Evolutionary conservation across 2,888 invertebrate species (phyloP).

Genomic region (Leptura quadrifasciata): DNA sequence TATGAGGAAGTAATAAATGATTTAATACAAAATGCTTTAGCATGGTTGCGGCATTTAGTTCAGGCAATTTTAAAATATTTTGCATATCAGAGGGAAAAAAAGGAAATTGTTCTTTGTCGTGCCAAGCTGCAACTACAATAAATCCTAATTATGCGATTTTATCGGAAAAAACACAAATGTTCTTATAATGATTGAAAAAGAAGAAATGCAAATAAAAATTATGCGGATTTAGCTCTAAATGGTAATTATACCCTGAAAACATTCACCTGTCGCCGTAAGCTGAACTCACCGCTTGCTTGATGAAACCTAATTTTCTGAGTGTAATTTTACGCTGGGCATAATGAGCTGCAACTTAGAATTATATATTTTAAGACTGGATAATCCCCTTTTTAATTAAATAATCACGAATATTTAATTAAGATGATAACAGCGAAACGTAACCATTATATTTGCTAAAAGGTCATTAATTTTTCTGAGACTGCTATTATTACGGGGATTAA

Average conservation of each 20-base stretch:
- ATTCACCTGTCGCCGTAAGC: slow-evolving; percentile 28
- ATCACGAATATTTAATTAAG: slow-evolving; percentile 33
- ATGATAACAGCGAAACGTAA: slow-evolving; percentile 20
- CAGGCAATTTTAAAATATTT: neutral
- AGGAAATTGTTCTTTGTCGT: slow-evolving; percentile 27
- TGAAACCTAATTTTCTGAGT: slow-evolving; percentile 27
- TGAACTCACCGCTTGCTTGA: slow-evolving; percentile 16
- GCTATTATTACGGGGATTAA: slow-evolving; percentile 32
- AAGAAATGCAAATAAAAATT: neutral
- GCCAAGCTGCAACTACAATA: slow-evolving; percentile 20
- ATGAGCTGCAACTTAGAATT: slow-evolving; percentile 28
- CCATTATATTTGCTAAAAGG: slow-evolving; percentile 22
- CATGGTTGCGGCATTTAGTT: neutral
- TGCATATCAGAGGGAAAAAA: neutral
- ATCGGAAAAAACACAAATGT: slow-evolving; percentile 26
- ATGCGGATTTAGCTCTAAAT: slow-evolving; percentile 4
- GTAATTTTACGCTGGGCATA: slow-evolving; percentile 22
- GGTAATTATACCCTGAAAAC: slow-evolving; percentile 14
- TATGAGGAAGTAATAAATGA: neutral
- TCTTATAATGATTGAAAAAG: slow-evolving; percentile 28
- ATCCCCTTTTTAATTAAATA: slow-evolving; percentile 34
- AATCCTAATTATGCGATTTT: slow-evolving; percentile 16
- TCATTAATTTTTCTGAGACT: slow-evolving; percentile 38
- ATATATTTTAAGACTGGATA: slow-evolving; percentile 19
- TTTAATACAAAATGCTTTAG: neutral